A percentile compares a stretch with the other conserved stretches of the same genome.
Conservation (phyloP, 2,888 invertebrate species). For the Hemaris fuciformis region DNA sequence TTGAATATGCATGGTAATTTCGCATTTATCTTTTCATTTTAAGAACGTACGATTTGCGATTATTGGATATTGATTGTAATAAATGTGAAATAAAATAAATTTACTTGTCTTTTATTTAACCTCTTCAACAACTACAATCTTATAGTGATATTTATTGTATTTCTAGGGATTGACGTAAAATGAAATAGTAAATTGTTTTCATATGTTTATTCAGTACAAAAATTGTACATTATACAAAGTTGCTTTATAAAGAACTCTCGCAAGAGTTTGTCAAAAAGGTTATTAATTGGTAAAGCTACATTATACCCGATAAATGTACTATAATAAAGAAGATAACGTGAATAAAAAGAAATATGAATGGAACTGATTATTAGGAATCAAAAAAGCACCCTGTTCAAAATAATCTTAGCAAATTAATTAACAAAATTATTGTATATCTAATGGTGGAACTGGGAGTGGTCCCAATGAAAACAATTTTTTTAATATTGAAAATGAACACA, state of each 20-base stretch:
- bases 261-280: conserved; percentile 1
- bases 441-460: conserved; percentile 63
- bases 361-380: neutral
- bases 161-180: neutral
- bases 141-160: neutral
- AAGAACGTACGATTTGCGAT: neutral
- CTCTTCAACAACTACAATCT: too few relatives aligned
- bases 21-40: neutral
- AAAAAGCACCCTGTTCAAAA: conserved; percentile 9
- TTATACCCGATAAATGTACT: neutral
- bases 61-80: conserved; percentile 10
- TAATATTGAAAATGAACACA: neutral
- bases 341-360: conserved; percentile 1
- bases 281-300: neutral
- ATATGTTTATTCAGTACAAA: conserved; percentile 19
- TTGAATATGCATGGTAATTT: neutral
- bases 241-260: conserved; percentile 18
- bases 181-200: neutral
- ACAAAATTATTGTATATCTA: conserved; percentile 75
- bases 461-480: neutral
- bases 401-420: neutral
- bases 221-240: conserved; percentile 17
- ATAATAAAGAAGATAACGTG: conserved; percentile 4
- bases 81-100: neutral
- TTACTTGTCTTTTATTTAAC: neutral